Conservation (phyloP, 2,888 invertebrate genomes). For the Drosophila sordidapex region DNA sequence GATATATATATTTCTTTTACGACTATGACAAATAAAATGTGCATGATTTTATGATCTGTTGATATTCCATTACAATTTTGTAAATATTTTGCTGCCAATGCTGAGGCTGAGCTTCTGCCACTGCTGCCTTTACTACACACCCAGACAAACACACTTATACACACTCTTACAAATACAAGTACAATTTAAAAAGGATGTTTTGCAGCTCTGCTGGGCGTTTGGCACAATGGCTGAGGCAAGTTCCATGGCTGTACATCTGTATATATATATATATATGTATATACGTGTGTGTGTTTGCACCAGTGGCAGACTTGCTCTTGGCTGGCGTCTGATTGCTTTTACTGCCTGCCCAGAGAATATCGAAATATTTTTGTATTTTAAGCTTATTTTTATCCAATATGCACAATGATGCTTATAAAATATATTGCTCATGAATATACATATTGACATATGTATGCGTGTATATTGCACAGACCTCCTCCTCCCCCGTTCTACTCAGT, state of each 20-base stretch:
- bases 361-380: constrained; percentile 74
- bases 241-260: constrained; percentile 13
- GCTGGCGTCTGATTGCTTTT: constrained; percentile 71
- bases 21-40: constrained; percentile 79
- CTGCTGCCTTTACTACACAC: constrained; percentile 23
- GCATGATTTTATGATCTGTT: constrained; percentile 81
- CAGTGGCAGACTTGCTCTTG: constrained; percentile 23
- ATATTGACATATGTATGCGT: constrained; percentile 46
- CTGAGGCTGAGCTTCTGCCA: constrained; percentile 26
- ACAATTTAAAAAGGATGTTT: constrained; percentile 75
- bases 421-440: constrained; percentile 76
- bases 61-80: constrained; percentile 81
- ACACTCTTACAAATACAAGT: constrained; percentile 64
- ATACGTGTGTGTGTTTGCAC: not conserved
- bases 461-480: not conserved
- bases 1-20: constrained; percentile 59
- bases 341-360: constrained; percentile 54
- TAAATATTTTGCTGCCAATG: constrained; percentile 72
- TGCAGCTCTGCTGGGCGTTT: constrained; percentile 65
- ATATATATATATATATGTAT: not conserved
- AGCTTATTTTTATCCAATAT: constrained; percentile 80
- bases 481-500: not conserved
- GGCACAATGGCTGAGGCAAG: constrained; percentile 60
- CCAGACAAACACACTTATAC: constrained; percentile 8
- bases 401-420: constrained; percentile 79